A percentile compares a stretch with the other conserved stretches of the same genome.
Evolutionary conservation across 2,888 invertebrate species (phyloP).

Genomic region (Cloeon dipterum): DNA sequence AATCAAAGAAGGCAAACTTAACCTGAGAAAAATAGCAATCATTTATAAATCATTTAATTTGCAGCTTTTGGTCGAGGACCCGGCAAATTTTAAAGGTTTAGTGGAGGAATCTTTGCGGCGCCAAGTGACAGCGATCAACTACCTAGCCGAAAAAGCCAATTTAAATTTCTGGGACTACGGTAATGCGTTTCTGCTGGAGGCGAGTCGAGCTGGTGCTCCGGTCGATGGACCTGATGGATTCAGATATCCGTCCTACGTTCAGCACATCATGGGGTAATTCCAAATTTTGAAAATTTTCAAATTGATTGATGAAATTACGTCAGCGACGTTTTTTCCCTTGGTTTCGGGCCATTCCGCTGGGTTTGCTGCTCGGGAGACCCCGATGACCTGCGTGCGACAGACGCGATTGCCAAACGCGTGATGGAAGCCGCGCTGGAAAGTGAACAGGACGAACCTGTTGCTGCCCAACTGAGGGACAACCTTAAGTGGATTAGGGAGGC

Average conservation of each 20-base stretch:
- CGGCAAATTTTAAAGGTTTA: constrained; percentile 21
- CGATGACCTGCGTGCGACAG: constrained; percentile 25
- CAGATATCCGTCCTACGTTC: constrained; percentile 33
- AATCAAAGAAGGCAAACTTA: too few species aligned
- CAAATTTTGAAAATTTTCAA: neutral
- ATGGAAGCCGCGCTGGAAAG: constrained; percentile 17
- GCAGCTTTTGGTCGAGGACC: constrained; percentile 22
- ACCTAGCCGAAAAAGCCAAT: constrained; percentile 19
- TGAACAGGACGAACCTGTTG: constrained; percentile 15
- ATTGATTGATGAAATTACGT: constrained; percentile 4
- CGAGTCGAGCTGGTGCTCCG: constrained; percentile 27
- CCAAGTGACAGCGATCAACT: constrained; percentile 30
- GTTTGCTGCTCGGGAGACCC: constrained; percentile 28
- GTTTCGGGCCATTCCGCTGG: constrained; percentile 41
- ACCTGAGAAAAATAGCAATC: too few species aligned
- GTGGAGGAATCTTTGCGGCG: constrained; percentile 28
- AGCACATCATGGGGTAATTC: constrained; percentile 34
- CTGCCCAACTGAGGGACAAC: constrained; percentile 30
- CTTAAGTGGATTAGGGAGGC: constrained; percentile 30
- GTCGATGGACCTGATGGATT: constrained; percentile 17
- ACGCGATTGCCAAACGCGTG: constrained; percentile 23
- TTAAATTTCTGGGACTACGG: constrained; percentile 38
- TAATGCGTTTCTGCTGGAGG: constrained; percentile 35
- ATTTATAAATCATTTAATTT: neutral
- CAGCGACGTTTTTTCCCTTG: constrained; percentile 33